Percentiles rank a stretch among this genome's conserved stretches.
phyloP scores from a whole-genome alignment of 2,797 vertebrate species.

The Enteromius radiatus region DNA sequence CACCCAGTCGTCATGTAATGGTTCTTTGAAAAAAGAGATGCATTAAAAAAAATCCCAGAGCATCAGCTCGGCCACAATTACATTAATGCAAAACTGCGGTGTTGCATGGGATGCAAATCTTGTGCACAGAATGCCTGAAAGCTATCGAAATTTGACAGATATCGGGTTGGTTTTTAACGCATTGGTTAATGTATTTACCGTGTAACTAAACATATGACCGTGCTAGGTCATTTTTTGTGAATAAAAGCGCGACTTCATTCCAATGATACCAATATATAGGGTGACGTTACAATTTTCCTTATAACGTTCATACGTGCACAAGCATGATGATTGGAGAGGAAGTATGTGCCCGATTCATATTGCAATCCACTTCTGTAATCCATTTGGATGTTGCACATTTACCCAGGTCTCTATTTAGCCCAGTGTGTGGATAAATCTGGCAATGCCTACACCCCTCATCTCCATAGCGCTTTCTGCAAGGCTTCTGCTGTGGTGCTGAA shows the following conservation, averaged over 20 bases:
- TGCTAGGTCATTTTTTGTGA: constrained; percentile 12
- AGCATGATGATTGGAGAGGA: constrained; percentile 37
- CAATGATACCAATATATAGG: constrained; percentile 5
- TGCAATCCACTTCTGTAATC: constrained; percentile 26
- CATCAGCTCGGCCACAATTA: constrained; percentile 44
- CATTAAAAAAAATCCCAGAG: not conserved
- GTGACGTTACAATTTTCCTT: constrained; percentile 52
- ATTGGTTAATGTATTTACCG: not conserved
- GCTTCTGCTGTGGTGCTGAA: constrained; percentile 65
- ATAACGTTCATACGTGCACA: constrained; percentile 54
- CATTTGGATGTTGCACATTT: constrained; percentile 19
- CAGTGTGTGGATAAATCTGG: constrained; percentile 33
- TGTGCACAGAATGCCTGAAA: constrained; percentile 48
- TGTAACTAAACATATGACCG: not conserved
- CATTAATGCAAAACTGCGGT: constrained; percentile 61
- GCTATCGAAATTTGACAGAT: constrained; percentile 42
- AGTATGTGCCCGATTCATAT: constrained; percentile 33
- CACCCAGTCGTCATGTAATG: constrained; percentile 32
- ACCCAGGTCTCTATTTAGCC: not conserved
- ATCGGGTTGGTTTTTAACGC: constrained; percentile 3
- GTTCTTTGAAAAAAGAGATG: not conserved
- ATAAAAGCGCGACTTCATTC: constrained; percentile 18
- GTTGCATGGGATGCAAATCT: constrained; percentile 62
- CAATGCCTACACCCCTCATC: constrained; percentile 57
- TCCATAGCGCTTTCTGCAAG: constrained; percentile 60